Evolutionary conservation across 2,113 vertebrate species (phyloP).

Genomic region (Piaya cayana): DNA sequence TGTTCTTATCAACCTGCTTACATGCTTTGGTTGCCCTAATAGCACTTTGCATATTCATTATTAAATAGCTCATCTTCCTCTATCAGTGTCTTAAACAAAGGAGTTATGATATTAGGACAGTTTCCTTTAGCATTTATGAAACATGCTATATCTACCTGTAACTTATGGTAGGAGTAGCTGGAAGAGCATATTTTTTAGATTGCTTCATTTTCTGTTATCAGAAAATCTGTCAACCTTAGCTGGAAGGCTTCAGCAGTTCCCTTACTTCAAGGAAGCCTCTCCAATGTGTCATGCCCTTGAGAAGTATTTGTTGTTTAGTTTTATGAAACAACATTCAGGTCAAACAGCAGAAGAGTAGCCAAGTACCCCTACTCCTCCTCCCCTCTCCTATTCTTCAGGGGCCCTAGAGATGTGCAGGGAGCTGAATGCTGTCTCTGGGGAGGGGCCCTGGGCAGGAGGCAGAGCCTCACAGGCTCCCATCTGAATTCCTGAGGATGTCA

Average conservation of each 20-base stretch:
- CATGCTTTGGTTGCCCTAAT: background rate
- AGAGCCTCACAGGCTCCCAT: background rate
- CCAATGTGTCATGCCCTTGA: background rate
- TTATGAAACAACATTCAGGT: background rate
- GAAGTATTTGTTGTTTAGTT: constrained; percentile 9
- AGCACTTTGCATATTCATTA: background rate
- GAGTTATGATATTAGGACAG: background rate
- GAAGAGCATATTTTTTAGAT: constrained; percentile 28
- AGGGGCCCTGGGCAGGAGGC: rapidly evolving
- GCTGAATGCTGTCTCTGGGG: background rate
- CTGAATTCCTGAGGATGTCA: rapidly evolving
- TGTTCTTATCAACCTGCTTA: background rate
- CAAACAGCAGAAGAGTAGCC: background rate
- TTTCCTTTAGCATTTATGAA: constrained; percentile 4
- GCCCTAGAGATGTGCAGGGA: rapidly evolving
- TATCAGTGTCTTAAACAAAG: background rate
- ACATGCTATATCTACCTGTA: constrained; percentile 1
- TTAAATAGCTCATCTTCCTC: background rate
- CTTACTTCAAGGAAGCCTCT: background rate
- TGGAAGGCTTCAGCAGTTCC: constrained; percentile 1
- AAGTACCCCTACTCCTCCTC: background rate
- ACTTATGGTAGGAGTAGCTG: background rate
- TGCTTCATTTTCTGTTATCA: constrained; percentile 33
- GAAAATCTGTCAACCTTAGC: constrained; percentile 18
- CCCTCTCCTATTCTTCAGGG: background rate